These are phyloP conservation scores for Urocyon cinereoargenteus DNA, from an alignment of 2,797 vertebrate species.

Conservation along the genomic window DNA sequence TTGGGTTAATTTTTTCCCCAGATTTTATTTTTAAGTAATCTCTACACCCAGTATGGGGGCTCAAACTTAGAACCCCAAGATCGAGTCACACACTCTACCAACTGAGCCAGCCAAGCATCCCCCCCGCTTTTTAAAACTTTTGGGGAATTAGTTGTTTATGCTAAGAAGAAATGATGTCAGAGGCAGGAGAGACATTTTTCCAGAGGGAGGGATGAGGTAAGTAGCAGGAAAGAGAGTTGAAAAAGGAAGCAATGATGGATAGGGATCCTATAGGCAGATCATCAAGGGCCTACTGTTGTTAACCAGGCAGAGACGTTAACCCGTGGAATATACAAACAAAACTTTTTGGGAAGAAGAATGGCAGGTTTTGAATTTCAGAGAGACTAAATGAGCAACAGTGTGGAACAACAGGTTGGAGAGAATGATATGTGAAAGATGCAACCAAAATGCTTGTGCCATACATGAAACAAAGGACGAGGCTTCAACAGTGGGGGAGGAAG, in stretches of 20 bases:
- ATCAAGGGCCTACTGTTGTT: background rate
- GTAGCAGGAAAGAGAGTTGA: background rate
- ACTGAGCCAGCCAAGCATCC: background rate
- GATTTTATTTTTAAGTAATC: background rate
- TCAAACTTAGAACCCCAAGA: background rate
- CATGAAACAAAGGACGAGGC: background rate
- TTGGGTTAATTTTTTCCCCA: background rate
- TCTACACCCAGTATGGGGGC: background rate
- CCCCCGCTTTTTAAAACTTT: background rate
- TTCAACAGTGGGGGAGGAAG: background rate
- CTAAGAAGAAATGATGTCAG: background rate
- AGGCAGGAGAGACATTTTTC: conserved; percentile 2
- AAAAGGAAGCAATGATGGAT: background rate
- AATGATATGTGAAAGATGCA: background rate
- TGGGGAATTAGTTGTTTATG: conserved; percentile 22
- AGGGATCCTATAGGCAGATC: background rate
- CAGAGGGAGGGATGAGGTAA: background rate
- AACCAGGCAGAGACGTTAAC: background rate
- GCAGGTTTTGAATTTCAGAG: conserved; percentile 14
- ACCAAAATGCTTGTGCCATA: background rate
- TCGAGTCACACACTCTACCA: background rate
- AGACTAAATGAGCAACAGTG: conserved; percentile 1
- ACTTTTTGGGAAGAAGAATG: background rate
- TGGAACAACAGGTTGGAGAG: background rate
- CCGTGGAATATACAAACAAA: background rate